Evolutionary conservation across 2,113 vertebrate species (phyloP), one percentile per base, ranked within the genome.

Genomic region (Nyctibius bracteatus): DNA sequence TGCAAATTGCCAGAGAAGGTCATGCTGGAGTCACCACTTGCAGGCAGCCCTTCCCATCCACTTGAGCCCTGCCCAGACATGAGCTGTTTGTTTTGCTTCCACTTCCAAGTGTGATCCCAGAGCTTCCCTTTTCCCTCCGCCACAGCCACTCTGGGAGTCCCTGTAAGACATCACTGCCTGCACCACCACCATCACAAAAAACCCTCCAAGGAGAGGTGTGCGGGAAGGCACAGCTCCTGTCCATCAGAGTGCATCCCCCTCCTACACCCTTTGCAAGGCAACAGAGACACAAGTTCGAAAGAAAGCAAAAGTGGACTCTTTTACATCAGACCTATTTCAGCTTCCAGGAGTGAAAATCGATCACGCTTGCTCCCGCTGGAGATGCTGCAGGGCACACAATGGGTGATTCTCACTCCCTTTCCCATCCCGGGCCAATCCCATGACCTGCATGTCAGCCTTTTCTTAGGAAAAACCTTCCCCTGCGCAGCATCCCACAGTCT

Each of bases 371-470:
- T 70, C 46, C 74, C 1, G 1, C 59, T 49, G 33, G 33, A 71
- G 54, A 17, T 37, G 25, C 25, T 71, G 35, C 22, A 89, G 83
- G 58, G 33, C 12, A 12, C 5, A 0, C 59, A 44, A 75, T 43
- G 30, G 2, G 28, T 5, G 2, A 49, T 65, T 68, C 71, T 71
- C 15, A 4, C 30, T 11, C 41, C 68, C 47, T 63, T 41, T 65
- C 33, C 49, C 46, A 12, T 25, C 39, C 73, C 10, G 4, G 35
- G 74, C 68, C 41, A 30, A 33, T 41, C 81, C n/a, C n/a, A n/a
- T n/a, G n/a, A n/a, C n/a, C 89, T 24, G 6, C 21, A 12, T 12
- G 55, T 95, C 96, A 96, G 83, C 93, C 95, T 66, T 59, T 90
- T 94, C 95, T 67, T 86, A 25, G 89, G 94, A 97, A 72, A 47